Base-by-base conservation (phyloP, 1,140 invertebrate species). In the Saccostrea cuccullata region DNA sequence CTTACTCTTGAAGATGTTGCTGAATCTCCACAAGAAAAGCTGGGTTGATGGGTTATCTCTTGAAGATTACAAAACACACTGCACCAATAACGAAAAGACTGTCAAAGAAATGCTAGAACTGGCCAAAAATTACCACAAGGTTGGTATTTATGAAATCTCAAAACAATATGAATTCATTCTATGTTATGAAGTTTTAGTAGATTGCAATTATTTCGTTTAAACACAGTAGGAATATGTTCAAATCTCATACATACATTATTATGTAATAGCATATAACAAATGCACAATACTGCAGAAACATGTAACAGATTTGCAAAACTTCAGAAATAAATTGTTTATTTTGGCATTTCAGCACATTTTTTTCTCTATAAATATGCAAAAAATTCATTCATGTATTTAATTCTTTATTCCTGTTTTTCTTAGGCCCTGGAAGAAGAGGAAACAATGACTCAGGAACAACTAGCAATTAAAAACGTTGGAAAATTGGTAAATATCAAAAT, bases 381-480 rank as follows among this genome's bases (percentile, higher is more conserved):
- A n/a, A n/a, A n/a, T 23, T 23, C 17, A 23, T 17, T 55, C 23
- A 84, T 40, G 13, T 1, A 23, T 23, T 55, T 84, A 15, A 4
- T 5, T 55, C 11, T 40, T 20, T 84, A 9, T 84, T 17, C 11
- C 55, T 17, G 6, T 26, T 82, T 70, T 70, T 94, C 93, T 20
- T 90, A 97, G 97, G 98, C 98, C 67, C 95, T 99, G 73, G 99
- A 99, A 96, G 99, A 99, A 93, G 99, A 99, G 95, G 99, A 99
- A 94, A 99, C 99, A 94, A 99, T 99, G 98, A 99, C 99, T n/a
- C 98, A 98, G 0, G 98, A 99, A 95, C 99, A 99, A 94, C 96
- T 99, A 94, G 99, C 99, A 20, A 99, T 99, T 92, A 99, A 99
- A 95, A 99, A 99, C 96, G 99, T 99, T 70, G 99, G 99, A 36